These are phyloP conservation scores for Rafetus swinhoei DNA, from an alignment of 2,113 vertebrate genomes.

Conservation along the genomic window DNA sequence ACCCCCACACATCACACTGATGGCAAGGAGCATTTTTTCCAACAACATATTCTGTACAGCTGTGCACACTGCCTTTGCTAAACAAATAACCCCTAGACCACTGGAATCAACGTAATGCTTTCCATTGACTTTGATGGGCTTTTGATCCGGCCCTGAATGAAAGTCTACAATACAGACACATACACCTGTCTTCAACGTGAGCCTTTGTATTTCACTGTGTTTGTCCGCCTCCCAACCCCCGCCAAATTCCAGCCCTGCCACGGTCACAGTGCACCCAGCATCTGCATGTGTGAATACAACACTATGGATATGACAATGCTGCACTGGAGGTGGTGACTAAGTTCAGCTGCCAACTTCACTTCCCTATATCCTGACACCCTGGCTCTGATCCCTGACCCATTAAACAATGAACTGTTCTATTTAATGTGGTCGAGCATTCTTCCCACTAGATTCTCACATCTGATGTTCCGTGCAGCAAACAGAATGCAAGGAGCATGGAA, in stretches of 20 bases:
- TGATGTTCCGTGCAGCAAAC: background rate
- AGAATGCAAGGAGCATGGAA: background rate
- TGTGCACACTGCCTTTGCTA: background rate
- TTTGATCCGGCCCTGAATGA: background rate
- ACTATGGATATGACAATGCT: rapidly evolving
- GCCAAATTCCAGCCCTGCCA: background rate
- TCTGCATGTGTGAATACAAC: background rate
- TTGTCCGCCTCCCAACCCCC: background rate
- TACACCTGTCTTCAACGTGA: background rate
- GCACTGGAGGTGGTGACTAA: background rate
- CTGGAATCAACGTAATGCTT: background rate
- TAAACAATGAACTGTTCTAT: constrained; percentile 39
- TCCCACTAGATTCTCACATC: rapidly evolving
- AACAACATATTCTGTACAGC: background rate
- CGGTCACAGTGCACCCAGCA: background rate
- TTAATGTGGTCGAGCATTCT: background rate
- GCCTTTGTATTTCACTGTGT: background rate
- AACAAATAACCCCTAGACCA: background rate
- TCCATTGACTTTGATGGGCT: background rate
- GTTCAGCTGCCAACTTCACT: background rate
- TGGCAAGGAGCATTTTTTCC: background rate
- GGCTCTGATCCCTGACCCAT: background rate
- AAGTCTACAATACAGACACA: background rate
- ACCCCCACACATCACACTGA: constrained; percentile 52
- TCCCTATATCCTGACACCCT: constrained; percentile 13